Evolutionary conservation across 2,888 invertebrate species (phyloP).

Genomic region (Fragum whitleyi): DNA sequence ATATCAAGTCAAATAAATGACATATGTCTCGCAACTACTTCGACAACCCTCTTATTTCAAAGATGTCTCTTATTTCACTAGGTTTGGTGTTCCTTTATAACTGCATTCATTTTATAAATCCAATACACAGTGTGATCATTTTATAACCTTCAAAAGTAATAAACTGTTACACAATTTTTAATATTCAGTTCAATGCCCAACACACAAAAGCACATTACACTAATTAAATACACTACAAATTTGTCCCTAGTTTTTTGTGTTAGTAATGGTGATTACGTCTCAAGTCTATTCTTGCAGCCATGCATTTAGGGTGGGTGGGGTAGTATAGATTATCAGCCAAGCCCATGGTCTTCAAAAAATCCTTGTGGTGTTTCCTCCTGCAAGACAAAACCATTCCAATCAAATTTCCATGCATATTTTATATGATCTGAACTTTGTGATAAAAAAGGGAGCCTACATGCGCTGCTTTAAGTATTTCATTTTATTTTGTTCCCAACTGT

Average conservation of each 20-base stretch:
- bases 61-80: too few species aligned
- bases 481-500: too few species aligned
- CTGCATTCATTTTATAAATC: too few species aligned
- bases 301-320: constrained; percentile 42
- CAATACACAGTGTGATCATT: too few species aligned
- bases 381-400: constrained; percentile 55
- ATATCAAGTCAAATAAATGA: too few species aligned
- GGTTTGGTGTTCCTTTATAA: too few species aligned
- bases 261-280: constrained; percentile 22
- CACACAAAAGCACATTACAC: not conserved
- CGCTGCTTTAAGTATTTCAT: too few species aligned
- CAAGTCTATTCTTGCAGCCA: constrained; percentile 10
- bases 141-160: too few species aligned
- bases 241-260: constrained; percentile 1
- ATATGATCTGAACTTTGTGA: not conserved
- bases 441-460: not conserved
- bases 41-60: too few species aligned
- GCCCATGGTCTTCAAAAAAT: constrained; percentile 99
- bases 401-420: constrained; percentile 13
- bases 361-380: constrained; percentile 99
- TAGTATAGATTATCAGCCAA: constrained; percentile 89
- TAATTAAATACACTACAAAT: not conserved
- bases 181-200: not conserved
- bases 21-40: too few species aligned
- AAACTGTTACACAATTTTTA: too few species aligned